Evolutionary conservation across 2,888 invertebrate species (phyloP), one percentile per base, ranked within the genome.

Genomic region (Drosophila nigritarsus): DNA sequence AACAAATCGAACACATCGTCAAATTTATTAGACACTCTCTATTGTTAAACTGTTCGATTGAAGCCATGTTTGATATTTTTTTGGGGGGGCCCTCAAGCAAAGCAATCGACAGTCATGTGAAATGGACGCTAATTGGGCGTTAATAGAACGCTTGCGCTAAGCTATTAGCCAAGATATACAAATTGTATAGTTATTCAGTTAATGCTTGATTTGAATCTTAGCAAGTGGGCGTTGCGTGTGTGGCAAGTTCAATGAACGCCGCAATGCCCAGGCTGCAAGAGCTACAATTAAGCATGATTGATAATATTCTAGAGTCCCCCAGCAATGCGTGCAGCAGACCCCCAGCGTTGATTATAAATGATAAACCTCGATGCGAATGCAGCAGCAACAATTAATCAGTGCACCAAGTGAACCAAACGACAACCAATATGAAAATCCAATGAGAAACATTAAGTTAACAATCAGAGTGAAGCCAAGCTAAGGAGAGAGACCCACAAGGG

Each of bases 321-420:
- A 77, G 81, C 78, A 80, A 81, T 86, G 84, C 83, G 77, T 70
- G 73, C 59, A 62, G 64, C 59, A 70, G 73, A 81, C 75, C 72
- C 45, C 72, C 79, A 29, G 65, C 50, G 56, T 77, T 72, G 80
- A 68, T 75, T 76, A 77, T 74, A 86, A 80, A 74, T 73, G 73
- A 81, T 81, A 78, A 82, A 69, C 75, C 68, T 73, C 78, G 61
- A 78, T 75, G 75, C 53, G 42, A 80, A 78, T 82, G 73, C 75
- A 61, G 71, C 77, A 78, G 71, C 77, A 80, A 71, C 83, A 82
- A 91, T 91, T 91, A 91, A 91, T 90, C 87, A 90, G 87, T 65
- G 83, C 78, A 81, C 79, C 73, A 82, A 87, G 75, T 70, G 75
- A 82, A 68, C 66, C 54, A 73, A 76, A 65, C 67, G 67, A 65